phyloP scores from a whole-genome alignment of 2,113 vertebrate species.

The Anarhynchus alexandrinus region DNA sequence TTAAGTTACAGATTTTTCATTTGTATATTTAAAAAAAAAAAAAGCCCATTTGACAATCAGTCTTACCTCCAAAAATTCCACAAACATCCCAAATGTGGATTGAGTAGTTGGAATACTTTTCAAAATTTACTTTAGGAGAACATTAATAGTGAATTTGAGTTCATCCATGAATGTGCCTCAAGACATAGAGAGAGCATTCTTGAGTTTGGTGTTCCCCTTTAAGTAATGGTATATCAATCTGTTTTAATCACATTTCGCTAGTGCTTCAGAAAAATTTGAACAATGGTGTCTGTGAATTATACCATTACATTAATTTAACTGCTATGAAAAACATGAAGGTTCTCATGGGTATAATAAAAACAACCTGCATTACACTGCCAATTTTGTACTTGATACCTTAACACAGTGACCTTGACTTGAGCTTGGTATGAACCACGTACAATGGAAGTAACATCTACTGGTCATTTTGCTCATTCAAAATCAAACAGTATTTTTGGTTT shows the following conservation, averaged over 20 bases:
- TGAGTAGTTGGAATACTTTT: neutral
- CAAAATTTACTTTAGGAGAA: neutral
- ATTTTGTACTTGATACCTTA: neutral
- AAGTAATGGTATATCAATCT: neutral
- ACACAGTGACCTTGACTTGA: neutral
- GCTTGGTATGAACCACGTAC: neutral
- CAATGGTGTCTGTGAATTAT: neutral
- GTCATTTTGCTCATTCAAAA: neutral
- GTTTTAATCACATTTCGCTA: neutral
- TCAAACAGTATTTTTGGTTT: neutral
- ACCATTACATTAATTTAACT: neutral
- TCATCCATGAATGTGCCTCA: neutral
- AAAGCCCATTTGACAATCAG: neutral
- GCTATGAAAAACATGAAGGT: neutral
- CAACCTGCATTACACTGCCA: neutral
- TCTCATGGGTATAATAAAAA: neutral
- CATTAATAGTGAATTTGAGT: neutral
- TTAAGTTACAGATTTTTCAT: neutral
- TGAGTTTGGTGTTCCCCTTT: neutral
- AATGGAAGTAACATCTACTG: neutral
- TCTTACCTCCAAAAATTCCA: neutral
- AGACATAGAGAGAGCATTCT: neutral
- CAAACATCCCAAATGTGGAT: neutral
- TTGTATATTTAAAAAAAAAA: neutral
- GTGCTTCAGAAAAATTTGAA: neutral